Evolutionary conservation across 2,113 vertebrate species (phyloP).

Genomic region (Trichechus manatus): DNA sequence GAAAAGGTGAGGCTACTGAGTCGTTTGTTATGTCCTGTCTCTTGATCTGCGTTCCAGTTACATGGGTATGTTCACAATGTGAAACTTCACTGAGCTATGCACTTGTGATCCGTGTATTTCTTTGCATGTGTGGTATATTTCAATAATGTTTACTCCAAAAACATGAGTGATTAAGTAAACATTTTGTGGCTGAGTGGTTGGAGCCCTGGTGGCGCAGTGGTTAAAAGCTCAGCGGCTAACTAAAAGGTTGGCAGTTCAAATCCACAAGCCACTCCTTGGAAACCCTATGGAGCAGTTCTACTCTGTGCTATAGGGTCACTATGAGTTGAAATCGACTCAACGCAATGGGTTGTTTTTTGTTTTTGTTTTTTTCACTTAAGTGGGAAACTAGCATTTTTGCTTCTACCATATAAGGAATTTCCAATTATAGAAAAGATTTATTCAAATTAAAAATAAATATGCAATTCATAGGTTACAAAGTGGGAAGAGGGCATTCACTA

Average conservation of each 20-base stretch:
- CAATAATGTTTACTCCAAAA: not conserved
- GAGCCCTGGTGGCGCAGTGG: too few species aligned
- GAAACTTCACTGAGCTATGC: fast-evolving
- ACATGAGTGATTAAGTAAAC: fast-evolving
- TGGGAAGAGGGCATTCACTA: fast-evolving
- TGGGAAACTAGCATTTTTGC: not conserved
- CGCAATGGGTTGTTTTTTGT: too few species aligned
- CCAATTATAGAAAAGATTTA: not conserved
- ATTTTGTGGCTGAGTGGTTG: not conserved
- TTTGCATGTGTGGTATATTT: not conserved
- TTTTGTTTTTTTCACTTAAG: not conserved
- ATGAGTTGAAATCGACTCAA: too few species aligned
- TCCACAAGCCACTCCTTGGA: too few species aligned
- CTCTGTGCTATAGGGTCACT: too few species aligned
- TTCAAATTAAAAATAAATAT: not conserved
- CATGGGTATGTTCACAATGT: fast-evolving
- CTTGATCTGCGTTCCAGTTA: not conserved
- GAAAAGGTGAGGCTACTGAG: fast-evolving
- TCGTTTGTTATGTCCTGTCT: not conserved
- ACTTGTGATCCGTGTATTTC: not conserved
- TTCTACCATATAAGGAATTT: not conserved
- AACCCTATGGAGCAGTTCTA: too few species aligned
- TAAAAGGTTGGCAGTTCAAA: too few species aligned
- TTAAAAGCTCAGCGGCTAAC: too few species aligned
- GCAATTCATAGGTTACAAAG: not conserved